Base-by-base conservation (phyloP, 1,140 invertebrate genomes). In the Eulimnadia texana region DNA sequence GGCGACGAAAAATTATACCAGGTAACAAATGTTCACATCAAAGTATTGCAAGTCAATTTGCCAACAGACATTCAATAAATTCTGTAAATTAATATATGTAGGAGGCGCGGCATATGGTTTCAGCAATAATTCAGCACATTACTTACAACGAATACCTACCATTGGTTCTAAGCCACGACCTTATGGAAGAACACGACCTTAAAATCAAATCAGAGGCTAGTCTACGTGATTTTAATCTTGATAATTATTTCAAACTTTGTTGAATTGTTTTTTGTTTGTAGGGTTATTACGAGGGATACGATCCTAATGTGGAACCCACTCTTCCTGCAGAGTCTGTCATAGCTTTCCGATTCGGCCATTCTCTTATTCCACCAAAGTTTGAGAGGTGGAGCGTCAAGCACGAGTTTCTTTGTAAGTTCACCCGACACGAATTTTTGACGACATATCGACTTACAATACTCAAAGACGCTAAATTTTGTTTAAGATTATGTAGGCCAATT, bases 141-240 rank as follows among this genome's bases (percentile, higher is more conserved):
- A 77, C 76, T 2, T 81, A 74, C 69, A 77, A 72, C 58, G 78
- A 82, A 67, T 82, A 73, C 67, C 67, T 82, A 11, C 81, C 80
- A 3, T 71, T 79, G 62, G 69, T 81, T 6, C 65, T 81, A 0
- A 79, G 80, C 9, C 71, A 71, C 59, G 71, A 78, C 23, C 64
- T 72, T 1, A 73, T 77, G 68, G 58, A 70, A 16, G 68, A 68
- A 22, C 70, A 73, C 56, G 69, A 65, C 9, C 27, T 73, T 9
- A 60, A 65, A 24, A 42, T 68, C 52, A n/a, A 54, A 60, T 10
- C 61, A 50, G 68, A 62, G 58, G 61, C n/a, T n/a, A n/a, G n/a
- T n/a, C n/a, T n/a, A n/a, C n/a, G n/a, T n/a, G n/a, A n/a, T n/a
- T n/a, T n/a, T n/a, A n/a, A n/a, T n/a, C n/a, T n/a, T n/a, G n/a